Conservation (phyloP, 2,888 invertebrate species). For the Trichopria drosophilae region DNA sequence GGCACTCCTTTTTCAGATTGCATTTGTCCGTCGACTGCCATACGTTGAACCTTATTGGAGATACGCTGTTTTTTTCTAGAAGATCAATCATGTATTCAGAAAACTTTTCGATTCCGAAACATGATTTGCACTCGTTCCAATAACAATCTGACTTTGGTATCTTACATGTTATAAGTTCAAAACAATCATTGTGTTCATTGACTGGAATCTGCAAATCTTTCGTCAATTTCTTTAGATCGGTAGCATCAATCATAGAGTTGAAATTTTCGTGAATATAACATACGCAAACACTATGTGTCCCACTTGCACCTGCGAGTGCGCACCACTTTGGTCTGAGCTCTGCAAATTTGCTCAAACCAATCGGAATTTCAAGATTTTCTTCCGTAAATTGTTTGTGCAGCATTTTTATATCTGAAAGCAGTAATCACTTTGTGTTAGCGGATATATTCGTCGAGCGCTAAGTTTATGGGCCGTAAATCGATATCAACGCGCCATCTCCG, state of each 20-base stretch:
- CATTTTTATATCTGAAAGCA: too few relatives aligned
- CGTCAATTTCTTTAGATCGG: constrained; percentile 2
- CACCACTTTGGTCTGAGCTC: too few relatives aligned
- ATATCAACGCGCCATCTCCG: too few relatives aligned
- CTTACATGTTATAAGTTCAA: constrained; percentile 11
- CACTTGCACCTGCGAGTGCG: too few relatives aligned
- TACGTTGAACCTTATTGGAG: constrained; percentile 12
- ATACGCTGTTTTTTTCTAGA: constrained; percentile 12
- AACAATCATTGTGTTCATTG: constrained; percentile 11
- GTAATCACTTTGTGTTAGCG: too few relatives aligned
- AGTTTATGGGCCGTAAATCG: too few relatives aligned
- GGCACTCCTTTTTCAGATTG: constrained; percentile 11
- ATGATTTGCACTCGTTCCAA: constrained; percentile 6
- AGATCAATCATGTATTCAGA: constrained; percentile 7
- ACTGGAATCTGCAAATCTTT: background rate
- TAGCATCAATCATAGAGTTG: constrained; percentile 12
- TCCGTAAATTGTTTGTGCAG: too few relatives aligned
- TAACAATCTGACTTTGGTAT: constrained; percentile 11
- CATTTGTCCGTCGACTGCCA: constrained; percentile 19
- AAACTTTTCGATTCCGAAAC: constrained; percentile 11
- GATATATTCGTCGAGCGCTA: too few relatives aligned
- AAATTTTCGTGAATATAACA: constrained; percentile 19
- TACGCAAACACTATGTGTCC: constrained; percentile 18
- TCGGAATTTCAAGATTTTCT: too few relatives aligned
- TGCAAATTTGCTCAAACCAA: too few relatives aligned